Percentiles rank a stretch among this genome's conserved stretches.
These are phyloP conservation scores for Ormia ochracea DNA, from an alignment of 2,888 invertebrate genomes.

Conservation along the genomic window DNA sequence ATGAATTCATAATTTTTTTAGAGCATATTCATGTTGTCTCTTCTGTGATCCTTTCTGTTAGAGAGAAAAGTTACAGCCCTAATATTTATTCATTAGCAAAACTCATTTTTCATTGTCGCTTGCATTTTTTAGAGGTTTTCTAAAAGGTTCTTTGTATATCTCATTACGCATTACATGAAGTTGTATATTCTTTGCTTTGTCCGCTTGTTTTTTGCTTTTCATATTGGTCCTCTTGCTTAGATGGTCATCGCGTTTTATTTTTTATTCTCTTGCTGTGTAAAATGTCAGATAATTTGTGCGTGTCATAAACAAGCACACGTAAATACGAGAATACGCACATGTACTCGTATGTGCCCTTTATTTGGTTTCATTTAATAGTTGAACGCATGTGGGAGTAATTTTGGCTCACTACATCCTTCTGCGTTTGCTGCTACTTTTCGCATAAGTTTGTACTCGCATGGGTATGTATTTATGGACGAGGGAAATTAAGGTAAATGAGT, in stretches of 20 bases:
- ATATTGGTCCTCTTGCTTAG: slow-evolving; percentile 35
- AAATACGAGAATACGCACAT: not conserved
- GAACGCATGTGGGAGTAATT: not conserved
- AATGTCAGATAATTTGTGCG: slow-evolving; percentile 47
- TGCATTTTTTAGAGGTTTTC: not conserved
- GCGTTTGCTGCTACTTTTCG: not conserved
- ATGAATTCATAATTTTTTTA: too few species aligned
- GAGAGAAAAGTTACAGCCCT: not conserved
- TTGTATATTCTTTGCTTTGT: not conserved
- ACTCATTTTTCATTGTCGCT: slow-evolving; percentile 49
- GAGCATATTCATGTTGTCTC: too few species aligned
- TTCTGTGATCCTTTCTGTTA: too few species aligned
- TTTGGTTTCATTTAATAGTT: slow-evolving; percentile 18
- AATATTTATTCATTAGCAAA: not conserved
- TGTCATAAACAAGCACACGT: not conserved
- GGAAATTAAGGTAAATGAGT: slow-evolving; percentile 37
- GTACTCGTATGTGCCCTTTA: not conserved
- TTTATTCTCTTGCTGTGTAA: slow-evolving; percentile 15
- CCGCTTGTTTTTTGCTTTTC: not conserved
- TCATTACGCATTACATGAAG: slow-evolving; percentile 11
- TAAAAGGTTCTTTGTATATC: not conserved
- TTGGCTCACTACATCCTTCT: slow-evolving; percentile 1
- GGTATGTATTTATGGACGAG: not conserved
- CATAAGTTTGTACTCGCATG: not conserved
- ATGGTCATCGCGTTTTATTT: slow-evolving; percentile 57